Evolutionary conservation across 2,113 vertebrate genomes (phyloP).

Genomic region (Macquaria australasica): DNA sequence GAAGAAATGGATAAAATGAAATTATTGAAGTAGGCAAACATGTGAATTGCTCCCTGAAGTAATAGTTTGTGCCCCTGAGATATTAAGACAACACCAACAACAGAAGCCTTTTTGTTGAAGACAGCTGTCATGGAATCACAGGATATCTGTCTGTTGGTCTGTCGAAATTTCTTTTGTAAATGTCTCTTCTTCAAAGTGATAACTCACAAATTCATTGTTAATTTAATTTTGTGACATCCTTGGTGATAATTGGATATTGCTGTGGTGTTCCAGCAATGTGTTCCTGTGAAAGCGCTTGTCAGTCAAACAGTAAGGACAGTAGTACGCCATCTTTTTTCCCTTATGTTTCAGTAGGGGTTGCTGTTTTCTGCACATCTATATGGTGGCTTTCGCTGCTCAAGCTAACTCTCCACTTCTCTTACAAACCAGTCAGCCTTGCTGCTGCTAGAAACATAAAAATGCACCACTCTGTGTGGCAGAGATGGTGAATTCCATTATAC

Average conservation of each 20-base stretch:
- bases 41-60: conserved; percentile 32
- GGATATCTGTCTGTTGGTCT: conserved; percentile 22
- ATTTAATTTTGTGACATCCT: conserved; percentile 37
- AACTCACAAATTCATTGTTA: conserved; percentile 27
- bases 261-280: not conserved
- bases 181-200: conserved; percentile 22
- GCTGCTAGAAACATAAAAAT: not conserved
- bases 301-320: not conserved
- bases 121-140: conserved; percentile 45
- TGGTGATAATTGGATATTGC: conserved; percentile 33
- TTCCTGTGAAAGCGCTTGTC: conserved; percentile 1
- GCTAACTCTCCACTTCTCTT: not conserved
- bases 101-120: conserved; percentile 25
- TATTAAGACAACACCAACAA: conserved; percentile 30
- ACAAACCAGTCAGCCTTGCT: not conserved
- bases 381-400: conserved; percentile 1
- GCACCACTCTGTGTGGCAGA: not conserved
- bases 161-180: not conserved
- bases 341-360: not conserved
- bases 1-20: conserved; percentile 20
- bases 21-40: conserved; percentile 39
- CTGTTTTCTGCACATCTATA: not conserved
- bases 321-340: not conserved
- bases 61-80: conserved; percentile 39
- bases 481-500: conserved; percentile 7